Evolutionary conservation across 2,797 vertebrate genomes (phyloP).

Genomic region (Fringilla coelebs): DNA sequence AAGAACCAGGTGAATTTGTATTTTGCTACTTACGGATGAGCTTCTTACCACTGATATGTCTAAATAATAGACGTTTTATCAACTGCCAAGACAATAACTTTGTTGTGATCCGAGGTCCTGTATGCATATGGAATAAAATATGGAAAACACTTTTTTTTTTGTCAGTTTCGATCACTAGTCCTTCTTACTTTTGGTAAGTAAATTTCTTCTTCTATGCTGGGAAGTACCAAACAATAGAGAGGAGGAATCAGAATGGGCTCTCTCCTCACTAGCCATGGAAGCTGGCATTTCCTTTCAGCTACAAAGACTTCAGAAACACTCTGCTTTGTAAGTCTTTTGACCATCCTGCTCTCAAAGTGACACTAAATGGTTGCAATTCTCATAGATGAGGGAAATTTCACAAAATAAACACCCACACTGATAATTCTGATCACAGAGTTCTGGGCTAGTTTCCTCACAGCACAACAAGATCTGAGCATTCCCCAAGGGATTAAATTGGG

Average conservation of each 20-base stretch:
- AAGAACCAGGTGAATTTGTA: neutral
- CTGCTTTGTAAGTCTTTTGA: neutral
- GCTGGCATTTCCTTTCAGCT: neutral
- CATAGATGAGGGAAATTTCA: neutral
- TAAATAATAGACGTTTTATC: neutral
- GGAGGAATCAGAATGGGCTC: neutral
- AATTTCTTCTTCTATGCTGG: neutral
- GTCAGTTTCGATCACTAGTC: neutral
- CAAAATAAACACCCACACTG: neutral
- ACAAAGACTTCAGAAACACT: neutral
- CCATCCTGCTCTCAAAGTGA: neutral
- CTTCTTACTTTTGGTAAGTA: neutral
- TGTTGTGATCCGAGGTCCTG: neutral
- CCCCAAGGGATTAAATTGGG: neutral
- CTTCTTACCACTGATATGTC: neutral
- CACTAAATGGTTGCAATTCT: neutral
- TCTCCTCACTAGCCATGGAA: slow-evolving; percentile 27
- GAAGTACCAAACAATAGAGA: neutral
- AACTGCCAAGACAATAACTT: neutral
- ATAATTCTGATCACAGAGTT: neutral
- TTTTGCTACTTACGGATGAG: neutral
- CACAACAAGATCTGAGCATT: neutral
- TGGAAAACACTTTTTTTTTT: neutral
- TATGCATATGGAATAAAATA: neutral
- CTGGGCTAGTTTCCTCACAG: neutral